Base-by-base conservation (phyloP, 2,888 invertebrate genomes). In the Dioctria rufipes region DNA sequence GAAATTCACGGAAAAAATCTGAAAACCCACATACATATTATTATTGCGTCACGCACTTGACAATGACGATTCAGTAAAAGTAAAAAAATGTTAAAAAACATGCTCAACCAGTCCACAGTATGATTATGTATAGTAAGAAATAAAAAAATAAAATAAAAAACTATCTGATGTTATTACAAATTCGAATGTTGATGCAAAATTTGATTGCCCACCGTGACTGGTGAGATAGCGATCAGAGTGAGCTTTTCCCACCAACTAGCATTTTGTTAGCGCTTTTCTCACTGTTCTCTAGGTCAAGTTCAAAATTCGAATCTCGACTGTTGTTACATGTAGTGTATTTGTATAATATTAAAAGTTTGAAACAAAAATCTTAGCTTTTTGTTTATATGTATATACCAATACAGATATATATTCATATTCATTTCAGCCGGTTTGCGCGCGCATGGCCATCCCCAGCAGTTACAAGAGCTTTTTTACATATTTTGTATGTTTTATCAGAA, bases 201-300 rank as follows among this genome's bases (percentile, higher is more conserved):
- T 25, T 25, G 25, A 25, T 25, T 25, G 25, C 25, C 25, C 25
- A 25, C 25, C 25, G 2, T 25, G 25, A 25, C 25, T 2, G 25
- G 25, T 25, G 25, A 25, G 25, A 25, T 25, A 25, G 25, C 25
- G 25, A 25, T 1, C 25, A 25, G 25, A 25, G 3, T 37, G 39
- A 69, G 51, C 51, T 69, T 69, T 9, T 6, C 13, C 61, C 4
- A 46, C 25, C 37, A 8, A 25, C 13, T 40, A 42, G 13, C 25
- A 25, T 9, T 4, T 46, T 43, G 25, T n/a, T 39, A 3, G 43
- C n/a, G 67, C 25, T 67, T 25, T 25, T 2, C 51, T 25, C 25
- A 13, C 37, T 39, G 25, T 58, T 73, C 58, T 73, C 54, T 73
- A 40, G 60, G 73, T 73, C 73, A 73, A 73, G 73, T 58, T 73